Base-by-base conservation (phyloP, 2,113 vertebrate species). In the Girardinichthys multiradiatus region DNA sequence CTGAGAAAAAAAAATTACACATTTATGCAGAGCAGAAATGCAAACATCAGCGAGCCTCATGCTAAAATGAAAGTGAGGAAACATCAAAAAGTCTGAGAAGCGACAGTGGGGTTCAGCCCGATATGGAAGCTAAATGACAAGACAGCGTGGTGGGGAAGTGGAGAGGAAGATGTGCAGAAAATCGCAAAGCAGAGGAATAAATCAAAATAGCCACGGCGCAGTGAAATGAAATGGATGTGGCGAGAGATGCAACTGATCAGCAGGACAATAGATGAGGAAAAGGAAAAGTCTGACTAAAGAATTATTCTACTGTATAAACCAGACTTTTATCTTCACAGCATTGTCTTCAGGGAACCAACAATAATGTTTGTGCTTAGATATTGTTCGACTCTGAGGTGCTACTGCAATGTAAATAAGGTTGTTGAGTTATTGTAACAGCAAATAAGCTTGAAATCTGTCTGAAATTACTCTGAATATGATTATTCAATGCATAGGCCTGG, bases 1-100 rank as follows among this genome's bases (percentile, higher is more conserved):
- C 79, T n/a, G 81, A 74, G 81, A 77, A 72, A 17, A 72, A 79
- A 81, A 83, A 81, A 88, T 86, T 83, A 83, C 67, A 79, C 74
- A 84, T 86, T 74, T 84, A 78, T 24, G 54, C 75, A 54, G 73
- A 12, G 48, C 54, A 79, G 80, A 83, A 72, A 81, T 79, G 66
- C 74, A 81, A 78, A 84, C 67, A 80, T 84, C 74, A 70, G 74
- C 72, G 24, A 31, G 59, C 58, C 77, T 80, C 29, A 0, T n/a
- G 7, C 71, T 14, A 2, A 73, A 78, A 87, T 79, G 80, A 83
- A 77, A 74, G 81, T n/a, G 19, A 74, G 39, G 45, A 71, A 83
- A 81, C 81, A 77, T 88, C 67, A 77, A 67, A 54, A 83, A 83
- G 67, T 74, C 4, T 45, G 81, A 83, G 74, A 60, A 82, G 74